These are phyloP conservation scores for Yponomeuta sedellus DNA, from an alignment of 2,888 invertebrate genomes.

Conservation along the genomic window DNA sequence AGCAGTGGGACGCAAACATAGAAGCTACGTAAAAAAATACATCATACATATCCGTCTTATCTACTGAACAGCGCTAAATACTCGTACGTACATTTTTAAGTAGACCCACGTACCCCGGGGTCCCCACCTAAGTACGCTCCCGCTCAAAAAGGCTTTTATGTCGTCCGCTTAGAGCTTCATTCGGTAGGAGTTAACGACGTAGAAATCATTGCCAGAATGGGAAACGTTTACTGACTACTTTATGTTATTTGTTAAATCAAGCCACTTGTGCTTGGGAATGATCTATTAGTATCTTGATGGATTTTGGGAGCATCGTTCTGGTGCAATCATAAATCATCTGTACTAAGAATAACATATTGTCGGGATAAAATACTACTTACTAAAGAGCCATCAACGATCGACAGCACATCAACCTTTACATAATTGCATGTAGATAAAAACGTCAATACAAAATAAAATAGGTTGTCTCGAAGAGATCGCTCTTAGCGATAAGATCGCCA, in stretches of 20 bases:
- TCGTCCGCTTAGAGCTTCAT: slow-evolving; percentile 47
- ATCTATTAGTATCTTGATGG: neutral
- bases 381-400: too few relatives aligned
- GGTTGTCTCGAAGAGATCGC: too few relatives aligned
- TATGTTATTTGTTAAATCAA: neutral
- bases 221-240: slow-evolving; percentile 12
- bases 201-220: slow-evolving; percentile 31
- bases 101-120: neutral
- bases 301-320: neutral
- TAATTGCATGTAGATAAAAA: too few relatives aligned
- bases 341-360: neutral
- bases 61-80: too few relatives aligned
- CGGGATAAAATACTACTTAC: neutral
- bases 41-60: too few relatives aligned
- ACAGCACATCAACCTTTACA: too few relatives aligned
- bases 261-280: neutral
- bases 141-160: slow-evolving; percentile 33
- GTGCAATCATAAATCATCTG: neutral
- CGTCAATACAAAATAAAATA: too few relatives aligned
- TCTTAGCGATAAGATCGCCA: too few relatives aligned
- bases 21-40: too few relatives aligned
- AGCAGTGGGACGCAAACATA: too few relatives aligned
- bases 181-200: slow-evolving; percentile 53
- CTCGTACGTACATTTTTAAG: too few relatives aligned
- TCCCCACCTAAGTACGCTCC: neutral